Percentiles rank a stretch among this genome's conserved stretches.
These are phyloP conservation scores for Drosophila diplacantha DNA, from an alignment of 2,888 invertebrate species.

Conservation along the genomic window DNA sequence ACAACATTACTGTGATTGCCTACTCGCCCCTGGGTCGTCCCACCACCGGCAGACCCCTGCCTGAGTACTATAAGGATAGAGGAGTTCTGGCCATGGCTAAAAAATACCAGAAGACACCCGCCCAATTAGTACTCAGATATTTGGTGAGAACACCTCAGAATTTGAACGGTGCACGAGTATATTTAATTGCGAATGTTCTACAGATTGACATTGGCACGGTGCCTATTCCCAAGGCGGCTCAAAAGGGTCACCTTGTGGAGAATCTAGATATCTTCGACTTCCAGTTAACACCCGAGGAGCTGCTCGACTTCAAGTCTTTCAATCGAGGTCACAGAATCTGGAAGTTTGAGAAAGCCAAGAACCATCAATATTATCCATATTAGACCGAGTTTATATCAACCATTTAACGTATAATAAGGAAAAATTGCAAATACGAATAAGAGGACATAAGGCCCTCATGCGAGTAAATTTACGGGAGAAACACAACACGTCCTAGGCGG, in stretches of 20 bases:
- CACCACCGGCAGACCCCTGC: constrained; percentile 75
- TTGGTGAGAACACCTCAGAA: constrained; percentile 78
- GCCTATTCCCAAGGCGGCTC: constrained; percentile 81
- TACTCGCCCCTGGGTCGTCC: constrained; percentile 86
- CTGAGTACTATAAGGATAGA: constrained; percentile 78
- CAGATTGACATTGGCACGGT: constrained; percentile 79
- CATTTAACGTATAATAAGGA: neutral
- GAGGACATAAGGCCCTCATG: no score
- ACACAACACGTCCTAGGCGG: neutral
- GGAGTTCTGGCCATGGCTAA: constrained; percentile 79
- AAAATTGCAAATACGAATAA: no score
- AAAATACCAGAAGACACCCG: constrained; percentile 82
- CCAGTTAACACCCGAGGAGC: constrained; percentile 78
- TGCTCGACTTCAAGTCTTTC: constrained; percentile 78
- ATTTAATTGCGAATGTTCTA: constrained; percentile 1
- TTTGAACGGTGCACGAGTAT: neutral
- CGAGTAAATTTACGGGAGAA: neutral
- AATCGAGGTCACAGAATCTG: constrained; percentile 73
- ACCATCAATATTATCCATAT: constrained; percentile 73
- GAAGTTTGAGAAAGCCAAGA: constrained; percentile 57
- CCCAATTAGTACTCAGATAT: constrained; percentile 82
- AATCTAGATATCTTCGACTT: constrained; percentile 81
- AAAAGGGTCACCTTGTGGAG: constrained; percentile 77
- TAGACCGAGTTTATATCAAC: constrained; percentile 25
- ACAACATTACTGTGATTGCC: constrained; percentile 82